phyloP scores from a whole-genome alignment of 2,797 vertebrate species.

The Parauchenoglanis ngamensis region DNA sequence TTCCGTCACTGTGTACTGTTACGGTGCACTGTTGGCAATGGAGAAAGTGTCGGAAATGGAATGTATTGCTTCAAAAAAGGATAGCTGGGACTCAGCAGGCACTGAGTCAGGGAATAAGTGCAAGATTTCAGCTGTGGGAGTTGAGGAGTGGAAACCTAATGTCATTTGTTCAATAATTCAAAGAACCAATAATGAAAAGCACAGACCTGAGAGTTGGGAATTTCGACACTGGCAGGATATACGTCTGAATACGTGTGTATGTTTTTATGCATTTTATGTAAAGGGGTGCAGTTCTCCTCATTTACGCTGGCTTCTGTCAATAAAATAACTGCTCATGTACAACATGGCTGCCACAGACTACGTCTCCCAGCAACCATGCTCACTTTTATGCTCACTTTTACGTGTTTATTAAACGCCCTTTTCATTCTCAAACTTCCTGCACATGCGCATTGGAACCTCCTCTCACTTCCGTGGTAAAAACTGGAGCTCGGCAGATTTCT shows the following conservation, averaged over 20 bases:
- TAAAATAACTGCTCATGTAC: not conserved
- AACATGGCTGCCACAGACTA: no score
- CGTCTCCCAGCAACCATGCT: no score
- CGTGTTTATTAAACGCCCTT: no score
- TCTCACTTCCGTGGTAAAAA: no score
- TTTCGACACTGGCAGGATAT: not conserved
- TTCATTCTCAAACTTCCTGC: no score
- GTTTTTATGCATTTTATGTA: not conserved
- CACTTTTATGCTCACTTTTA: no score
- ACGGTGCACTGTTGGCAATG: not conserved
- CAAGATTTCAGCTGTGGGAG: slow-evolving; percentile 20
- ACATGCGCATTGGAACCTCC: no score
- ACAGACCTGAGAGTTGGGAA: slow-evolving; percentile 19
- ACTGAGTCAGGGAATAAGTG: slow-evolving; percentile 27
- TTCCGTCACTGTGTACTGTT: slow-evolving; percentile 22
- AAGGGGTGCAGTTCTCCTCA: not conserved
- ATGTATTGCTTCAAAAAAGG: slow-evolving; percentile 6
- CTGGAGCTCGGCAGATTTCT: no score
- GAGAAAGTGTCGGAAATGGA: slow-evolving; percentile 18
- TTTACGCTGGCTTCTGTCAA: not conserved
- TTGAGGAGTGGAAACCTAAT: slow-evolving; percentile 28
- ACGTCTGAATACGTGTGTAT: slow-evolving; percentile 17
- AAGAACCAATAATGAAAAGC: slow-evolving; percentile 40
- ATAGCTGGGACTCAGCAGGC: slow-evolving; percentile 19
- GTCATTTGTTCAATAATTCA: slow-evolving; percentile 37